Evolutionary conservation across 2,797 vertebrate species (phyloP).

Genomic region (Mus minutoides): DNA sequence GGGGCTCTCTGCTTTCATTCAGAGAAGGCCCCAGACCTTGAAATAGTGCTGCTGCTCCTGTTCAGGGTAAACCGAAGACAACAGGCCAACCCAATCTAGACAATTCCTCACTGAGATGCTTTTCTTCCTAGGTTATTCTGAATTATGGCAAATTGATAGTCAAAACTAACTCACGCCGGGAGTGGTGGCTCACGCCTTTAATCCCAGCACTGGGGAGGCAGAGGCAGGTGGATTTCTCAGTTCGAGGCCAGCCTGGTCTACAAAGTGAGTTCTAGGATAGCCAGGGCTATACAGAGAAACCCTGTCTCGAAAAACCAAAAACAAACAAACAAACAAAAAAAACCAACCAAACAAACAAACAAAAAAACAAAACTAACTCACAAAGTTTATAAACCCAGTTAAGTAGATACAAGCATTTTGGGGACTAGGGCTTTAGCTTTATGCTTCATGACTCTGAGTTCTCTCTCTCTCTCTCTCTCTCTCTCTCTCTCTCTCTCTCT

Average conservation of each 20-base stretch:
- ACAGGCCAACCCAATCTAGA: not conserved
- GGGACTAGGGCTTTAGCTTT: not conserved
- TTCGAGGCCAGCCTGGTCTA: too few relatives aligned
- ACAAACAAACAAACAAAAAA: too few relatives aligned
- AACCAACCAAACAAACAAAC: too few relatives aligned
- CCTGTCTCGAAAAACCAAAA: too few relatives aligned
- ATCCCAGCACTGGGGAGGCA: too few relatives aligned
- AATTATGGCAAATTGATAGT: not conserved
- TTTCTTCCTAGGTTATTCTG: not conserved
- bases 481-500: not conserved
- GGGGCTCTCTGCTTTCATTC: not conserved
- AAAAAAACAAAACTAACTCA: not conserved
- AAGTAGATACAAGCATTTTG: not conserved
- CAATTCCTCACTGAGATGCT: not conserved
- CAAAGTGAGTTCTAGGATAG: too few relatives aligned
- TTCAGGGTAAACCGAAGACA: not conserved
- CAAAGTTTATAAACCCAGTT: not conserved
- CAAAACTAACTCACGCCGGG: not conserved
- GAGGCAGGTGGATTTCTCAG: too few relatives aligned
- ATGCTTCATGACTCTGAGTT: not conserved
- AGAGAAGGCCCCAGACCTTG: not conserved
- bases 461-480: not conserved
- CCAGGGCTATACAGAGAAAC: too few relatives aligned
- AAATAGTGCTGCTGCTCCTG: not conserved
- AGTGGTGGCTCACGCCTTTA: too few relatives aligned